Conservation (phyloP, 2,113 vertebrate genomes). For the Mystacornis crossleyi region DNA sequence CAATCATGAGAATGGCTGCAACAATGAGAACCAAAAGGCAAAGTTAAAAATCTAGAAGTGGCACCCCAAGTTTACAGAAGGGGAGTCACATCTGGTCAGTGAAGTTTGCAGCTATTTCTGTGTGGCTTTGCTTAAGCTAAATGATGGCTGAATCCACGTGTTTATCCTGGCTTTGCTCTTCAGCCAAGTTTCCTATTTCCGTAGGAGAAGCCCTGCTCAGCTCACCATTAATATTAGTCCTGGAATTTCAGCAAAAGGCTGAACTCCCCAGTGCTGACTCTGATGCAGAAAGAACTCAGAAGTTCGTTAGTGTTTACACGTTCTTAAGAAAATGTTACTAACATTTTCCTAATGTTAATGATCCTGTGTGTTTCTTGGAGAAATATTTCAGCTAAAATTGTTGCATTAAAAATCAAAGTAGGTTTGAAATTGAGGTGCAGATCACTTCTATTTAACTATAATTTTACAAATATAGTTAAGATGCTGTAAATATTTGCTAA, state of each 20-base stretch:
- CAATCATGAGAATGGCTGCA: background rate
- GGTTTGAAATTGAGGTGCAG: background rate
- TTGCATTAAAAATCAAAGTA: background rate
- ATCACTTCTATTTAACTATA: background rate
- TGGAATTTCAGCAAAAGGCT: background rate
- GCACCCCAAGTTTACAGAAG: background rate
- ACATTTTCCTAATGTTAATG: background rate
- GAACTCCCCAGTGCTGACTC: background rate
- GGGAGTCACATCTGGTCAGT: background rate
- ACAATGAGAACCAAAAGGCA: background rate
- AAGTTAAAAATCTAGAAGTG: background rate
- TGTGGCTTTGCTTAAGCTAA: background rate
- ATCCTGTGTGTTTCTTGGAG: background rate
- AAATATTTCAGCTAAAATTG: background rate
- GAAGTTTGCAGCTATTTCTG: background rate
- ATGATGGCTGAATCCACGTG: background rate
- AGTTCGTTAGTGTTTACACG: background rate
- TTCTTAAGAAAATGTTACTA: background rate
- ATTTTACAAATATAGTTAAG: background rate
- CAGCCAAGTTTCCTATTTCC: background rate
- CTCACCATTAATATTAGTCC: background rate
- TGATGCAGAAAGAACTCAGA: background rate
- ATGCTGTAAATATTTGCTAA: background rate
- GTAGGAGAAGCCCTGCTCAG: background rate
- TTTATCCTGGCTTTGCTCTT: constrained; percentile 11